Percentiles rank a stretch among this genome's conserved stretches.
Evolutionary conservation across 1,140 invertebrate genomes (phyloP).

Genomic region (Aphelenchoides avenae): DNA sequence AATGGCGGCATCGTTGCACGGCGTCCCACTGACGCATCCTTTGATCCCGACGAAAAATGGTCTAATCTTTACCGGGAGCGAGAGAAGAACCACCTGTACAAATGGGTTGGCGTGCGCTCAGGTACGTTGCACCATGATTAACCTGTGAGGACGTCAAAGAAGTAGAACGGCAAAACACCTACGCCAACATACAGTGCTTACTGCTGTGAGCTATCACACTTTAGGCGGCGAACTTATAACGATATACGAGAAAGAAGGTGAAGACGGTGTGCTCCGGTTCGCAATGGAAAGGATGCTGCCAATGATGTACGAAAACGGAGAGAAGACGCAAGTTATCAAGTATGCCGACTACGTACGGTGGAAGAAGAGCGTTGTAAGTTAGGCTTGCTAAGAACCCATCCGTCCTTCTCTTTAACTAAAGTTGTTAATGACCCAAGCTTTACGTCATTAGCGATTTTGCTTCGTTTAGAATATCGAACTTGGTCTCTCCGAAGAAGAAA

Average conservation of each 20-base stretch:
- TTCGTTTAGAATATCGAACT: slow-evolving; percentile 51
- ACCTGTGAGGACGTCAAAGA: background rate
- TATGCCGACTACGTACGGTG: slow-evolving; percentile 82
- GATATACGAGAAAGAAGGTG: slow-evolving; percentile 72
- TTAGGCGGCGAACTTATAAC: slow-evolving; percentile 64
- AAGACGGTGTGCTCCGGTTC: slow-evolving; percentile 72
- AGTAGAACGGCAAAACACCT: background rate
- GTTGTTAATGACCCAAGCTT: background rate
- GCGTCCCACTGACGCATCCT: too few species aligned
- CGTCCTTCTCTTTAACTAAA: background rate
- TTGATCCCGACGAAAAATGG: slow-evolving; percentile 62
- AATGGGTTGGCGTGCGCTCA: slow-evolving; percentile 61
- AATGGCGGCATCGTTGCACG: slow-evolving; percentile 1
- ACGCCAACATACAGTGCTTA: background rate
- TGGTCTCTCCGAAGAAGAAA: slow-evolving; percentile 44
- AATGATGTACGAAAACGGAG: slow-evolving; percentile 82
- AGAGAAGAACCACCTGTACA: slow-evolving; percentile 62
- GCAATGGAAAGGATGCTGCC: slow-evolving; percentile 80
- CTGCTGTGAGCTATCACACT: background rate
- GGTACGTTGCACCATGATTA: slow-evolving; percentile 55
- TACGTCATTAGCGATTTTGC: background rate
- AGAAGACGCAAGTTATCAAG: slow-evolving; percentile 75
- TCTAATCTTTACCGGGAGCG: slow-evolving; percentile 62
- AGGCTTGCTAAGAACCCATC: background rate
- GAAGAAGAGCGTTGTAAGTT: slow-evolving; percentile 75